Conservation (phyloP, 2,797 vertebrate species). For the Dendrocincla fuliginosa region DNA sequence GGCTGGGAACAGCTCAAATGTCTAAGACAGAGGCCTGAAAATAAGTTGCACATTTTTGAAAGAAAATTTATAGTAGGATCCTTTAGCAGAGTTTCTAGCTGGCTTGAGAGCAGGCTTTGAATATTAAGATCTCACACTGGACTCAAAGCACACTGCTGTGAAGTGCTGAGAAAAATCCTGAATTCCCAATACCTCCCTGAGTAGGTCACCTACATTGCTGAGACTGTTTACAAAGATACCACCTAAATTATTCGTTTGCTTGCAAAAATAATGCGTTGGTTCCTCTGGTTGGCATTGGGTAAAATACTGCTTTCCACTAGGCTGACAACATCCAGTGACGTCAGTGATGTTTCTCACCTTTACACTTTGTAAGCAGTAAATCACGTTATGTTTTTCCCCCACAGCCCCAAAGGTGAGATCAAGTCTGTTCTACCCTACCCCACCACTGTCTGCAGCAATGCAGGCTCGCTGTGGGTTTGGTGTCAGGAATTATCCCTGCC, state of each 20-base stretch:
- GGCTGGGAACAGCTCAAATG: neutral
- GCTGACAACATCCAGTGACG: neutral
- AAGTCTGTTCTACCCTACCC: neutral
- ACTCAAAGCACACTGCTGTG: neutral
- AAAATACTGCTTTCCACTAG: neutral
- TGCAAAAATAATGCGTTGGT: constrained; percentile 22
- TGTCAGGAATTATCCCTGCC: neutral
- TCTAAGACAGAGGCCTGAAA: neutral
- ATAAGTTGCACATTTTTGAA: neutral
- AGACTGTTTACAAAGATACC: neutral
- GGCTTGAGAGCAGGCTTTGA: neutral
- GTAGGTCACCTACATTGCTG: neutral
- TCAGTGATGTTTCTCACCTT: neutral
- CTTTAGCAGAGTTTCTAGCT: neutral
- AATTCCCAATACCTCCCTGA: neutral
- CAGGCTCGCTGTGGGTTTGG: neutral
- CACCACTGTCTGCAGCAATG: neutral
- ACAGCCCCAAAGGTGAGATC: neutral
- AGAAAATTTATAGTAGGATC: neutral
- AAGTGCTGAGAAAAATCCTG: constrained; percentile 4
- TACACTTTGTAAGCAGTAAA: neutral
- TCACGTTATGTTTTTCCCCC: fast-evolving
- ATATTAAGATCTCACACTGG: neutral
- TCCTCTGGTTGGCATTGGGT: neutral
- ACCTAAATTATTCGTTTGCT: neutral